Percentiles rank a stretch among this genome's conserved stretches.
phyloP scores from a whole-genome alignment of 2,888 invertebrate species.

The Synanthedon tipuliformis region DNA sequence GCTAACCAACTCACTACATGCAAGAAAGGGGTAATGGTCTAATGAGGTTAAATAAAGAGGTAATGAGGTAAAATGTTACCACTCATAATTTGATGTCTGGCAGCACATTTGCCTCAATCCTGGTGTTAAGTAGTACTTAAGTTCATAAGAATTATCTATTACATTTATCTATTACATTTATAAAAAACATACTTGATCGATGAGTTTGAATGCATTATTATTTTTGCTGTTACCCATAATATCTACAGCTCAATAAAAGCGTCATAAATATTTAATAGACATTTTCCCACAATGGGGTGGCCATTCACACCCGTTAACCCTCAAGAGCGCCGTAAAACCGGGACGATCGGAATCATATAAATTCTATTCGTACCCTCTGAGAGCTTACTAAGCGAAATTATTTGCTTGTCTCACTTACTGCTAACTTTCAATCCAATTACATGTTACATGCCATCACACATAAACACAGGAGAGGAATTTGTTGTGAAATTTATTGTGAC shows the following conservation, averaged over 20 bases:
- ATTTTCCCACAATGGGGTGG: constrained; percentile 68
- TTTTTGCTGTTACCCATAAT: not conserved
- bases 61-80: no score
- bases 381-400: constrained; percentile 51
- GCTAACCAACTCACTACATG: no score
- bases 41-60: no score
- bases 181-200: not conserved
- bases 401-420: constrained; percentile 42
- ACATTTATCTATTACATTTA: no score
- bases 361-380: constrained; percentile 36
- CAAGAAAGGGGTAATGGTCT: no score
- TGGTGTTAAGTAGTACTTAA: no score
- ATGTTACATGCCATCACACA: not conserved
- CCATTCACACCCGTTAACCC: constrained; percentile 61
- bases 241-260: constrained; percentile 26
- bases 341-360: constrained; percentile 57
- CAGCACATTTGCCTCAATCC: no score
- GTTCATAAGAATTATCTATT: no score
- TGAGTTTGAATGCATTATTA: not conserved
- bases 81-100: no score
- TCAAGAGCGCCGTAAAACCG: constrained; percentile 48
- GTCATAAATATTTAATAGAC: constrained; percentile 66
- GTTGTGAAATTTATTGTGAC: no score
- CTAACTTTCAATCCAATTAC: constrained; percentile 17
- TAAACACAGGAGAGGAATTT: not conserved